Conservation (phyloP, 2,113 vertebrate species). For the Buteo buteo region DNA sequence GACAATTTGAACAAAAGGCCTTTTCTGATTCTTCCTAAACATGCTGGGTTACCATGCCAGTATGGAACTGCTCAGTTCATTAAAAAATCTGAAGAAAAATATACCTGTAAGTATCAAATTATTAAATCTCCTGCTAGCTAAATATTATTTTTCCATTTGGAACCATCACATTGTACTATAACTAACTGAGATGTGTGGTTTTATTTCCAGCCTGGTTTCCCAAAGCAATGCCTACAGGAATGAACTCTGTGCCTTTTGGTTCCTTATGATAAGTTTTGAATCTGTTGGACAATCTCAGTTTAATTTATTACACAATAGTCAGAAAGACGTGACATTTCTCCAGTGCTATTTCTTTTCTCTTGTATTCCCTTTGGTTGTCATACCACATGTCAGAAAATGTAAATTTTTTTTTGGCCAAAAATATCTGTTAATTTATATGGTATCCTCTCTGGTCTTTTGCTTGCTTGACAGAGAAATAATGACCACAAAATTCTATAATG, state of each 20-base stretch:
- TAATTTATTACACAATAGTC: not conserved
- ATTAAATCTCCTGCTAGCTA: not conserved
- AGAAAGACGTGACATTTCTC: not conserved
- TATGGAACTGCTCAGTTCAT: not conserved
- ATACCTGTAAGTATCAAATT: not conserved
- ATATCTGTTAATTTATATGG: not conserved
- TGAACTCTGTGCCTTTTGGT: not conserved
- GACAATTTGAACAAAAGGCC: not conserved
- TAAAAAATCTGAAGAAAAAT: not conserved
- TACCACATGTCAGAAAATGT: not conserved
- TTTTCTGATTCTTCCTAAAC: not conserved
- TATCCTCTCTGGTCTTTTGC: not conserved
- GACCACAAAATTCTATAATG: not conserved
- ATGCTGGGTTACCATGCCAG: not conserved
- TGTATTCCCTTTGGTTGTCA: not conserved
- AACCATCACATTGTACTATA: not conserved
- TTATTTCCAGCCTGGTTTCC: not conserved
- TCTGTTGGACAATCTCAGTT: not conserved
- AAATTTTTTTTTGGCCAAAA: fast-evolving
- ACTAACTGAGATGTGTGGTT: not conserved
- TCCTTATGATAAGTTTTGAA: not conserved
- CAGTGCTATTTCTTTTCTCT: not conserved
- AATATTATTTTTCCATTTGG: not conserved
- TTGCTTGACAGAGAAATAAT: not conserved
- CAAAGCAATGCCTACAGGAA: not conserved